These are phyloP conservation scores for Drosophila monieri DNA, from an alignment of 2,888 invertebrate genomes.

Conservation along the genomic window DNA sequence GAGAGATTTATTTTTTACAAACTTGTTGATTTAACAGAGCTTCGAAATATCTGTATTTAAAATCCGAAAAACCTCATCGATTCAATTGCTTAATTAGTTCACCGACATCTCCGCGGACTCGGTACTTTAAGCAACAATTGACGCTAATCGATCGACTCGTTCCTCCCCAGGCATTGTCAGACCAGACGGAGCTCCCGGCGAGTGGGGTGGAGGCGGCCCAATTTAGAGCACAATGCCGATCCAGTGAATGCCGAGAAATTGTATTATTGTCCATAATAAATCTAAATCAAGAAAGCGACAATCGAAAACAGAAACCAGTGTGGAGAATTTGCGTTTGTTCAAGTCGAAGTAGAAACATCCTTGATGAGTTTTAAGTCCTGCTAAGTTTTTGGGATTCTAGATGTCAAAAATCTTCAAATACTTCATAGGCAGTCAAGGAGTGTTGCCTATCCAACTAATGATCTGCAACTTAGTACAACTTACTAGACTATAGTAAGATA, in stretches of 20 bases:
- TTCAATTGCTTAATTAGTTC: slow-evolving; percentile 13
- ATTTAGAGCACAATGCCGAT: slow-evolving; percentile 24
- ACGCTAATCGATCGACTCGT: slow-evolving; percentile 25
- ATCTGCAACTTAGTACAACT: too few relatives aligned
- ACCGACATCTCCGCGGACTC: slow-evolving; percentile 12
- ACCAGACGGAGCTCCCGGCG: not conserved
- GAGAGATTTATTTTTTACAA: too few relatives aligned
- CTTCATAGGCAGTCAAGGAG: not conserved
- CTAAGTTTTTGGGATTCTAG: not conserved
- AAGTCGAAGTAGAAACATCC: not conserved
- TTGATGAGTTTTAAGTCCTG: not conserved
- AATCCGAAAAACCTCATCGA: not conserved
- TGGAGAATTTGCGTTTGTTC: not conserved
- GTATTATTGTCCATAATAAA: slow-evolving; percentile 68
- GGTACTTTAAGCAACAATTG: slow-evolving; percentile 8
- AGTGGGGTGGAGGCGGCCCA: not conserved
- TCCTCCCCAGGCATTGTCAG: not conserved
- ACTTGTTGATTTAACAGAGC: not conserved
- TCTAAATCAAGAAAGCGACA: slow-evolving; percentile 70
- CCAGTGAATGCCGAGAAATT: slow-evolving; percentile 61
- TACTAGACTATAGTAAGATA: too few relatives aligned
- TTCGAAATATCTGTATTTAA: not conserved
- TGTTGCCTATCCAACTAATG: too few relatives aligned
- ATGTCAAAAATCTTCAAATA: not conserved
- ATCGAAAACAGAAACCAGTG: slow-evolving; percentile 46